Evolutionary conservation across 2,888 invertebrate genomes (phyloP), one percentile per base, ranked within the genome.

Genomic region (Metopia argyrocephala): DNA sequence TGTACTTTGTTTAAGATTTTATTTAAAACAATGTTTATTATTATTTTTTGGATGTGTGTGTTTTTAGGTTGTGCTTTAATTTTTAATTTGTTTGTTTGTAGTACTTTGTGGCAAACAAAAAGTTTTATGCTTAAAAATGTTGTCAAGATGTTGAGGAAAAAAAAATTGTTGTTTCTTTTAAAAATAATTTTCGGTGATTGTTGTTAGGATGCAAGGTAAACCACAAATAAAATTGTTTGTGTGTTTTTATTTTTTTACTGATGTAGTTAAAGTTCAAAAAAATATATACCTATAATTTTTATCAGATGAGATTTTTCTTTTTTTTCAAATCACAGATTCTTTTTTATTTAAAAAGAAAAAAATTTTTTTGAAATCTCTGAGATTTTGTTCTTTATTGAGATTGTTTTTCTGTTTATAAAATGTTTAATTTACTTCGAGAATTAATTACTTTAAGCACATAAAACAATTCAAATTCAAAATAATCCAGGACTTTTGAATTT

Each of bases 401-500:
- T 20, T 38, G 28, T 54, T 28, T 12, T 45, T 23, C 25, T 25
- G 15, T 28, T 64, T 54, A 9, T 9, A 38, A 45, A n/a, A 57
- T n/a, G 6, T 70, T 66, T 23, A 70, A 52, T 56, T 52, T 6
- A 25, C 52, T 46, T 45, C 9, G 70, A 50, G 65, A 62, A 61
- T 70, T 69, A 46, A 54, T 28, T 9, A 15, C 9, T 12, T 38
- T 9, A 3, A 38, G 38, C 52, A 64, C 9, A 46, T 45, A 18
- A 46, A 78, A 31, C n/a, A 59, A 28, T n/a, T 20, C 18, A 21
- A 68, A 86, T 88, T 88, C 87, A 88, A 87, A 89, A 87, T 88
- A 88, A 87, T 88, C 86, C 87, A 86, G 84, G 86, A 86, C 86
- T 87, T 88, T 87, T 87, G 87, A 88, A 87, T 86, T 86, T 80